A percentile compares a stretch with the other conserved stretches of the same genome.
These are phyloP conservation scores for Myanophis thanlyinensis DNA, from an alignment of 2,113 vertebrate species.

Conservation along the genomic window DNA sequence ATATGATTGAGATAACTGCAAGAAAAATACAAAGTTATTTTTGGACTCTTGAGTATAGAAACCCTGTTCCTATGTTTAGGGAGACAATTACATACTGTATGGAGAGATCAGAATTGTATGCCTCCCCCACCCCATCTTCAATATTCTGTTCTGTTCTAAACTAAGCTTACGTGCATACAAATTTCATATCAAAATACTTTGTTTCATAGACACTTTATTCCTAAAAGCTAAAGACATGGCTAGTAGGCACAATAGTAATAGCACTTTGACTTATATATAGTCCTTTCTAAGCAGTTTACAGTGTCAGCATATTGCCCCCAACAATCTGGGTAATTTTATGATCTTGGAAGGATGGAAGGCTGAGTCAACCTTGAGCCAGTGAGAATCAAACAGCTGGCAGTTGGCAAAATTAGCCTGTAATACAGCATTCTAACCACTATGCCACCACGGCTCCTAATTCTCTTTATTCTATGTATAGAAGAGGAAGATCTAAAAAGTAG, in stretches of 20 bases:
- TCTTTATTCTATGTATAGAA: background rate
- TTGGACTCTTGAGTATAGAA: background rate
- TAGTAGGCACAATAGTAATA: background rate
- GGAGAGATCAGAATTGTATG: background rate
- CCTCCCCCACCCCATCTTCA: background rate
- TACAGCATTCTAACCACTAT: background rate
- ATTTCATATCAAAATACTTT: background rate
- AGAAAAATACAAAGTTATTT: background rate
- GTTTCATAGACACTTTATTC: background rate
- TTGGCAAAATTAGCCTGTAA: background rate
- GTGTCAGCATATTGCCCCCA: background rate
- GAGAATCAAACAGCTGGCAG: background rate
- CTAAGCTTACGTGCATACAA: no score
- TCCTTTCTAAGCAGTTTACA: background rate
- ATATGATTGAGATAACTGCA: background rate
- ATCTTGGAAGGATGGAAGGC: background rate
- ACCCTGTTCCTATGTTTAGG: background rate
- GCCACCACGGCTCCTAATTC: background rate
- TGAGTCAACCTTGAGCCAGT: background rate
- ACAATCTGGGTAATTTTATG: background rate
- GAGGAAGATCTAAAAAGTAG: background rate
- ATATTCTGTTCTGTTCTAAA: background rate
- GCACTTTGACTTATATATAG: background rate
- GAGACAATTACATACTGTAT: background rate
- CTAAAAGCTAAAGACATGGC: background rate